A percentile compares a stretch with the other conserved stretches of the same genome.
These are phyloP conservation scores for Anastatus disparis DNA, from an alignment of 1,140 invertebrate genomes.

Conservation along the genomic window DNA sequence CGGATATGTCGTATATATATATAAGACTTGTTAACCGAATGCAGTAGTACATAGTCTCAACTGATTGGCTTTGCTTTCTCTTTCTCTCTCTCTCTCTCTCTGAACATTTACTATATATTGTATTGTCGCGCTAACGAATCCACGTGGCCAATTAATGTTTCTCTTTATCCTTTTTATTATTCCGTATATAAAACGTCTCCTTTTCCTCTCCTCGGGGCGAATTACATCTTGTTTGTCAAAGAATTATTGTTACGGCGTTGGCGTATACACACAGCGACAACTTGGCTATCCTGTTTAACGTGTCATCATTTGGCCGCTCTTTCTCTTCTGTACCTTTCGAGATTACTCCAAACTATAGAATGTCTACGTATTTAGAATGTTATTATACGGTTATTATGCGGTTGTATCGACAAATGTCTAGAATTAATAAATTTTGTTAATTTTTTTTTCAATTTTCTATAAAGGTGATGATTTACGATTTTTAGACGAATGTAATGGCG, in stretches of 20 bases:
- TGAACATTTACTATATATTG: too few relatives aligned
- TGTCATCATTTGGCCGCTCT: constrained; percentile 6
- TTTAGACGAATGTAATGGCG: too few relatives aligned
- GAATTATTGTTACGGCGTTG: constrained; percentile 34
- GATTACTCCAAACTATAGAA: not conserved
- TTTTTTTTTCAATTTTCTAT: not conserved
- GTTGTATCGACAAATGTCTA: not conserved
- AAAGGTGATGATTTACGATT: not conserved
- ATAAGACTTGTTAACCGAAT: not conserved
- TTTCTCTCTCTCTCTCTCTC: too few relatives aligned
- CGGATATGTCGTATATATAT: too few relatives aligned
- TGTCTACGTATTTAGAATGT: too few relatives aligned
- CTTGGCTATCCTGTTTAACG: constrained; percentile 14
- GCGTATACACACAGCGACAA: not conserved
- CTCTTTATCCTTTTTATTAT: not conserved
- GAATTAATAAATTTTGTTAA: not conserved
- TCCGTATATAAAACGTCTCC: not conserved
- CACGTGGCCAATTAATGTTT: constrained; percentile 19
- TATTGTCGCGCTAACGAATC: constrained; percentile 15
- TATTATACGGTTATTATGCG: too few relatives aligned
- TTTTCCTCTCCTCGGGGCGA: not conserved
- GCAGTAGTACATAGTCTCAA: too few relatives aligned
- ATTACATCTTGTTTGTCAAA: constrained; percentile 26
- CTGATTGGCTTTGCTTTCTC: too few relatives aligned
- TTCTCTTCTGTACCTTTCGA: too few relatives aligned